phyloP scores from a whole-genome alignment of 2,888 invertebrate genomes.

The Idaea biselata region DNA sequence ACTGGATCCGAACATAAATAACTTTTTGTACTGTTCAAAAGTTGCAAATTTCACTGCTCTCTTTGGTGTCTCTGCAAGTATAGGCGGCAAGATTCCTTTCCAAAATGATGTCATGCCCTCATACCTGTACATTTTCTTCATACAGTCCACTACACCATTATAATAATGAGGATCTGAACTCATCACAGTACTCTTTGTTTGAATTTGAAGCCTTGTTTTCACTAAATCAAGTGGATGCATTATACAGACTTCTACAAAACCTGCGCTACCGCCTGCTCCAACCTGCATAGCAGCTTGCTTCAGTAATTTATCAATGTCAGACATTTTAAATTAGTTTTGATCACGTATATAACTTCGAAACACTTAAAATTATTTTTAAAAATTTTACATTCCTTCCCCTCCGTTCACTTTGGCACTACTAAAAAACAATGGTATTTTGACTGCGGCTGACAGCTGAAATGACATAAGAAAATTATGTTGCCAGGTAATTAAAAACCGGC shows the following conservation, averaged over 20 bases:
- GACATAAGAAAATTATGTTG: background rate
- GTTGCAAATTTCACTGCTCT: constrained; percentile 96
- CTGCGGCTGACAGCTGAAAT: background rate
- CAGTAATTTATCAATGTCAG: constrained; percentile 67
- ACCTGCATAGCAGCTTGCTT: constrained; percentile 90
- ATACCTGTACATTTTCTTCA: constrained; percentile 91
- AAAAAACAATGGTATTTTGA: background rate
- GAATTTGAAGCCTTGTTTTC: constrained; percentile 87
- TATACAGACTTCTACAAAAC: constrained; percentile 96
- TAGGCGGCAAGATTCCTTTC: constrained; percentile 96
- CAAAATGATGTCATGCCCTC: constrained; percentile 93
- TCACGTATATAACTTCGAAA: background rate
- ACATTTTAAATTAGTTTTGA: constrained; percentile 42
- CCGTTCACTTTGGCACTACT: background rate
- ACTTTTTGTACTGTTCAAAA: constrained; percentile 94
- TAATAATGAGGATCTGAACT: constrained; percentile 82
- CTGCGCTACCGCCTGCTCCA: constrained; percentile 94
- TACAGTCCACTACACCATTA: constrained; percentile 91
- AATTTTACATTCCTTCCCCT: background rate
- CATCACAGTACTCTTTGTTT: constrained; percentile 44
- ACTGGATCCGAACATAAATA: constrained; percentile 89
- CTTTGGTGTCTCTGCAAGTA: constrained; percentile 96
- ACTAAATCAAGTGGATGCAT: constrained; percentile 98
- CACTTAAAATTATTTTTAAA: background rate
- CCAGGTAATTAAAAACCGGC: background rate